Evolutionary conservation across 2,888 invertebrate species (phyloP).

Genomic region (Periphyllus acericola): DNA sequence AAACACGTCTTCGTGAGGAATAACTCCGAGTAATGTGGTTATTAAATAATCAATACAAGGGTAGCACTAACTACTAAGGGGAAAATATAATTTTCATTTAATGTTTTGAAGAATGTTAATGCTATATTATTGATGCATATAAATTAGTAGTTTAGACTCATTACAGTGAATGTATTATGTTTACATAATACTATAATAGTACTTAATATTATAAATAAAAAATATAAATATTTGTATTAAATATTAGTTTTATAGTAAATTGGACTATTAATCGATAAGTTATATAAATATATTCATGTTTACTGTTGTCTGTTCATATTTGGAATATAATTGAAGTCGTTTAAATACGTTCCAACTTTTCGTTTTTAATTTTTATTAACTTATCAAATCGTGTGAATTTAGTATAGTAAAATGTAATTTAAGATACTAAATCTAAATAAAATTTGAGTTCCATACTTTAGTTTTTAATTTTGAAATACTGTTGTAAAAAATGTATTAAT

Average conservation of each 20-base stretch:
- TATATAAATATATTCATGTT: background rate
- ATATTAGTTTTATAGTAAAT: background rate
- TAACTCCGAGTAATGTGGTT: constrained; percentile 24
- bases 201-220: background rate
- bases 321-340: background rate
- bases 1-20: background rate
- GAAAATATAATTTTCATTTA: constrained; percentile 39
- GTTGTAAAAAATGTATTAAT: background rate
- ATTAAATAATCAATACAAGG: constrained; percentile 40
- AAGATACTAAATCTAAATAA: background rate
- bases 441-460: background rate
- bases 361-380: background rate
- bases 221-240: background rate
- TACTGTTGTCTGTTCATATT: background rate
- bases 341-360: background rate
- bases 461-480: background rate
- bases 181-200: background rate
- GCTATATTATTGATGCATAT: background rate
- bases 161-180: background rate
- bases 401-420: background rate
- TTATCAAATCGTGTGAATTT: background rate
- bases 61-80: background rate
- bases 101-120: background rate
- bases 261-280: background rate
- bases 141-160: background rate